Conservation (phyloP, 2,888 invertebrate species). For the Heliconius aoede region DNA sequence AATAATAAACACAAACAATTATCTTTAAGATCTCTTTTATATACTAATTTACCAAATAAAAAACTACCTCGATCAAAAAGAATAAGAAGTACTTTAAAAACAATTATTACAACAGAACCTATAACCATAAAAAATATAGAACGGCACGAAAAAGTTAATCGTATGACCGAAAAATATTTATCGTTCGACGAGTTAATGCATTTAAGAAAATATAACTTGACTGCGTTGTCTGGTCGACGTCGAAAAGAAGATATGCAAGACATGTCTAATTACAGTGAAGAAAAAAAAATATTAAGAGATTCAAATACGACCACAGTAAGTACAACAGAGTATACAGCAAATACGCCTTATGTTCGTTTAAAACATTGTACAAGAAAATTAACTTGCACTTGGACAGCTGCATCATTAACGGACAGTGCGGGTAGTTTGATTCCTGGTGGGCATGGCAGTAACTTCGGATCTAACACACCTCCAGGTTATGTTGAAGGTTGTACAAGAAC, state of each 20-base stretch:
- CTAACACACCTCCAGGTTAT: constrained; percentile 72
- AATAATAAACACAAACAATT: constrained; percentile 52
- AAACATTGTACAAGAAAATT: constrained; percentile 73
- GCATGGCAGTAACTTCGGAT: constrained; percentile 52
- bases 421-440: constrained; percentile 52
- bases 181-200: constrained; percentile 78
- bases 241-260: constrained; percentile 47
- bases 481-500: constrained; percentile 76
- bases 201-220: constrained; percentile 64
- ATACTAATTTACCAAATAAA: constrained; percentile 65
- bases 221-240: constrained; percentile 35
- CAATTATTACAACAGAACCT: constrained; percentile 58
- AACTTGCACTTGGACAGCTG: constrained; percentile 76
- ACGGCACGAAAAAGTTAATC: constrained; percentile 45
- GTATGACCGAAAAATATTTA: constrained; percentile 71
- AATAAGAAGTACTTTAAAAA: constrained; percentile 51
- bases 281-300: constrained; percentile 55
- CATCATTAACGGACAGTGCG: constrained; percentile 55
- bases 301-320: constrained; percentile 30
- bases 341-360: constrained; percentile 62
- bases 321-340: constrained; percentile 59
- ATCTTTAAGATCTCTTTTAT: constrained; percentile 63
- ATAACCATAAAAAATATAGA: constrained; percentile 64
- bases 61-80: constrained; percentile 46
- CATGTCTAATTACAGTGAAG: constrained; percentile 23